A percentile compares a stretch with the other conserved stretches of the same genome.
Evolutionary conservation across 2,797 vertebrate genomes (phyloP).

Genomic region (Antrozous pallidus): DNA sequence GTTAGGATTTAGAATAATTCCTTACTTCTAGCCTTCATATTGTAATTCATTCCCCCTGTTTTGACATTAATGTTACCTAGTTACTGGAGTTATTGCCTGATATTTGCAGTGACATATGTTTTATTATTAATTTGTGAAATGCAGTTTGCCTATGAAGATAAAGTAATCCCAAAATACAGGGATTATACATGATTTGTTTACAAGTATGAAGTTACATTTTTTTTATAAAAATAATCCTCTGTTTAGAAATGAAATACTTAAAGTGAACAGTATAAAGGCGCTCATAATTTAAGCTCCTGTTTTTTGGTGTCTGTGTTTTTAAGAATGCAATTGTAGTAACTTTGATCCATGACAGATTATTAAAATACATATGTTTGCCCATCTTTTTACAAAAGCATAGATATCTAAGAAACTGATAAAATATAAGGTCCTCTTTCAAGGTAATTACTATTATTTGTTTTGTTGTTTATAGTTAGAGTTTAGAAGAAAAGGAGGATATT

Average conservation of each 20-base stretch:
- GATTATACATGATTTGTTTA: neutral
- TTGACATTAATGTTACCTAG: neutral
- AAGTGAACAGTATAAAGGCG: conserved; percentile 1
- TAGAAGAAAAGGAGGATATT: neutral
- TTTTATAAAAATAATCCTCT: neutral
- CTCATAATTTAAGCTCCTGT: neutral
- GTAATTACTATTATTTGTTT: conserved; percentile 24
- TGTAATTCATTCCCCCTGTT: conserved; percentile 14
- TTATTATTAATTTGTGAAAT: conserved; percentile 36
- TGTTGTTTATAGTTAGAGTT: neutral
- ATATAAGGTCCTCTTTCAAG: conserved; percentile 19
- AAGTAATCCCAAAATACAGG: neutral
- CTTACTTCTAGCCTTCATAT: neutral
- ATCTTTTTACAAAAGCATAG: conserved; percentile 24
- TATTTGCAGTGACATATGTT: neutral
- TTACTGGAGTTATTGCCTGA: neutral
- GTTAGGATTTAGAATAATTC: neutral
- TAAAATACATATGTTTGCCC: conserved; percentile 43
- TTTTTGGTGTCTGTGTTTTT: neutral
- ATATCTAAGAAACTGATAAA: conserved; percentile 14
- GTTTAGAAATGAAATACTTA: conserved; percentile 25
- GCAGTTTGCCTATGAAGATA: conserved; percentile 4
- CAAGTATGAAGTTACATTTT: neutral
- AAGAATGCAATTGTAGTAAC: conserved; percentile 42
- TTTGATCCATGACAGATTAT: conserved; percentile 46